These are phyloP conservation scores for Brotula barbata DNA, from an alignment of 2,797 vertebrate genomes.

Conservation along the genomic window DNA sequence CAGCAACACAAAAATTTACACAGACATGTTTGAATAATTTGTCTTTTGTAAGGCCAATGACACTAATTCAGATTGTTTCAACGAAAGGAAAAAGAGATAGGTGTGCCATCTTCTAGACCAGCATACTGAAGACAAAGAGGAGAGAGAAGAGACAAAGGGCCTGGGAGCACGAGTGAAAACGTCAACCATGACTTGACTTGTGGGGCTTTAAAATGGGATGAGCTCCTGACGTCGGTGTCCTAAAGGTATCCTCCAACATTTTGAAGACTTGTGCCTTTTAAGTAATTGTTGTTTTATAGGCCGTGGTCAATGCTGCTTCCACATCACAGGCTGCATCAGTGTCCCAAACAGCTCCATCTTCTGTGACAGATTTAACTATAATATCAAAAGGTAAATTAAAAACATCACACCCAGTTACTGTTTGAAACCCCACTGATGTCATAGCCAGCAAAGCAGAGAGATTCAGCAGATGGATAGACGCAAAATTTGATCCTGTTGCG, in stretches of 20 bases:
- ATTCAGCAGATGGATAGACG: no score
- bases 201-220: conserved; percentile 65
- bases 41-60: background rate
- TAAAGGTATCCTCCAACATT: conserved; percentile 41
- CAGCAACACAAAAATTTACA: background rate
- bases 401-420: no score
- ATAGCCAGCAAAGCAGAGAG: no score
- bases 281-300: no score
- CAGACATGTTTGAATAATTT: background rate
- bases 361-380: no score
- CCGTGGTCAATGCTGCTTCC: no score
- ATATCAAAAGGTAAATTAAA: no score
- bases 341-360: no score
- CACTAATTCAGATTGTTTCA: conserved; percentile 25
- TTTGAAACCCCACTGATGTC: no score
- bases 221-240: conserved; percentile 49
- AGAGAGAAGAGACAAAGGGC: background rate
- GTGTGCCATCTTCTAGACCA: conserved; percentile 1
- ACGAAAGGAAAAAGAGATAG: conserved; percentile 16
- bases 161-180: background rate
- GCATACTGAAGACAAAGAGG: conserved; percentile 11
- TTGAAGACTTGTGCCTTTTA: no score
- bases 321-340: no score
- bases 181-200: conserved; percentile 36
- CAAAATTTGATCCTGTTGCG: no score